Conservation (phyloP, 2,888 invertebrate genomes). For the Pterostichus madidus region DNA sequence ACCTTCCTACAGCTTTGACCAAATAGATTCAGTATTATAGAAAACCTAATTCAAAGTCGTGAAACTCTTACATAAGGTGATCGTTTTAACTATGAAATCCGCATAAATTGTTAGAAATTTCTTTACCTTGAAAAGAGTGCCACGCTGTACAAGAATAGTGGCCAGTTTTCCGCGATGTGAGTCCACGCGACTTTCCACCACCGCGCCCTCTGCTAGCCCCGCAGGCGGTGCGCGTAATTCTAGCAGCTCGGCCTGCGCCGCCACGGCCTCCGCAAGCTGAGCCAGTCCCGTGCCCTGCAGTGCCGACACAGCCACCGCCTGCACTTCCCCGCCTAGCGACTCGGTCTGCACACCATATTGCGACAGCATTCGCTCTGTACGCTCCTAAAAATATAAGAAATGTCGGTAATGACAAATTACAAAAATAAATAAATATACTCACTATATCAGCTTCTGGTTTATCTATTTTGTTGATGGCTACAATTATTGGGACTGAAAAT, state of each 20-base stretch:
- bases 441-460: constrained; percentile 94
- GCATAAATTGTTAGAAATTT: too few species aligned
- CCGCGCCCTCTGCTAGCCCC: constrained; percentile 92
- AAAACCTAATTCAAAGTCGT: too few species aligned
- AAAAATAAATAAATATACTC: constrained; percentile 74
- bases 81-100: too few species aligned
- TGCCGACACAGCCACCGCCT: constrained; percentile 95
- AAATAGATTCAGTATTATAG: too few species aligned
- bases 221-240: constrained; percentile 90
- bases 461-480: constrained; percentile 99
- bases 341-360: constrained; percentile 91
- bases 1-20: too few species aligned
- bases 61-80: too few species aligned
- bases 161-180: constrained; percentile 78
- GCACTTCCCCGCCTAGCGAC: constrained; percentile 94
- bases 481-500: constrained; percentile 91
- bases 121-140: constrained; percentile 84
- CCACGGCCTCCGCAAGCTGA: constrained; percentile 89
- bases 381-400: constrained; percentile 78
- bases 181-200: constrained; percentile 91
- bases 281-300: constrained; percentile 89
- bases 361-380: constrained; percentile 86
- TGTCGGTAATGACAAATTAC: neutral
- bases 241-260: constrained; percentile 91
- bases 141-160: constrained; percentile 79